A percentile compares a stretch with the other conserved stretches of the same genome.
Conservation (phyloP, 2,888 invertebrate species). For the Drosophila yooni region DNA sequence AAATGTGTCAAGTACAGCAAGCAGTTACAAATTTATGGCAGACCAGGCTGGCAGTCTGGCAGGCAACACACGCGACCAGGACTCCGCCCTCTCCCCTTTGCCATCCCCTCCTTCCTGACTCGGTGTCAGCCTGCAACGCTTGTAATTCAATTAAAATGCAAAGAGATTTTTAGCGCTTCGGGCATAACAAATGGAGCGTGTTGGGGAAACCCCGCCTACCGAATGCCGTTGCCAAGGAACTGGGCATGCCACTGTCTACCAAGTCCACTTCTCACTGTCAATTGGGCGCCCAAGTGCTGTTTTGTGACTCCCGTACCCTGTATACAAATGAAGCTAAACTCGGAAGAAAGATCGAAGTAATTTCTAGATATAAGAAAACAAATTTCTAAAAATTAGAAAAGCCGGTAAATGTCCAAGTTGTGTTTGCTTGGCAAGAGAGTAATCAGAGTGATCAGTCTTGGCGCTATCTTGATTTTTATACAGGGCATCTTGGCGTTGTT, state of each 20-base stretch:
- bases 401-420: neutral
- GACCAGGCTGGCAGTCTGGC: conserved; percentile 35
- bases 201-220: conserved; percentile 12
- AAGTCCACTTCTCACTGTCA: conserved; percentile 47
- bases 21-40: conserved; percentile 77
- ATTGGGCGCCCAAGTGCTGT: conserved; percentile 18
- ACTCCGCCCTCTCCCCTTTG: conserved; percentile 2
- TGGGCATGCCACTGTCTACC: conserved; percentile 16
- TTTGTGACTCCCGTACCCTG: conserved; percentile 23
- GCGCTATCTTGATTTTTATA: neutral
- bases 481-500: conserved; percentile 8
- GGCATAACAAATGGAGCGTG: conserved; percentile 66
- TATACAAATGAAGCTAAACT: neutral
- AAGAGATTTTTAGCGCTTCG: conserved; percentile 56
- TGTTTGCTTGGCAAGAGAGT: neutral
- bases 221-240: neutral
- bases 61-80: conserved; percentile 62
- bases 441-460: neutral
- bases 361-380: neutral
- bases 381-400: neutral
- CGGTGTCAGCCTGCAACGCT: conserved; percentile 33
- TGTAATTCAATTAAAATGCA: conserved; percentile 77
- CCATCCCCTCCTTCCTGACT: conserved; percentile 11
- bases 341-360: neutral
- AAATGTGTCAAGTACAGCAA: conserved; percentile 79